Evolutionary conservation across 2,888 invertebrate genomes (phyloP), one percentile per base, ranked within the genome.

Genomic region (Scrobipalpa atriplicella): DNA sequence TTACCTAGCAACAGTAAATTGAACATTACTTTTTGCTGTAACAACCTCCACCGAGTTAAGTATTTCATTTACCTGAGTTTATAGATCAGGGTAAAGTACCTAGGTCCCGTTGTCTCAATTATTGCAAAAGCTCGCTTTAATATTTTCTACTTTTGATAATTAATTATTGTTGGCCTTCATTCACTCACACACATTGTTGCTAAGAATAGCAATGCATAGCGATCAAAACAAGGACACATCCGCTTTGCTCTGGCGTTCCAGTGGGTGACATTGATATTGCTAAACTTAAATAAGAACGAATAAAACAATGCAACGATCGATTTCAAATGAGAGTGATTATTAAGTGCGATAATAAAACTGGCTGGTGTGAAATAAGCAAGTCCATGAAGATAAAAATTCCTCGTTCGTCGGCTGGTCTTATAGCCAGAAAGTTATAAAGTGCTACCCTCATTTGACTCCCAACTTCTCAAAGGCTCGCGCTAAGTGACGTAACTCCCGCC

Each of bases 141-240:
- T 18, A 19, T 11, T 61, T 62, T 18, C 11, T 13, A 18, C 7
- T 10, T 11, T 29, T 3, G 29, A 2, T 29, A 29, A 29, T 29
- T 29, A 41, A 38, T 39, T 65, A 36, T 61, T 65, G 36, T 65
- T 47, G 47, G 47, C 13, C 18, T 60, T 60, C 39, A 19, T 21
- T 73, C 66, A 11, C 21, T 73, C 66, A 11, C 21, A 11, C 54
- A 29, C 54, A 21, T 11, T 56, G n/a, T 70, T 69, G 60, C 66
- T 65, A 71, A 75, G 76, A 76, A 75, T 73, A 73, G 74, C 72
- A 21, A 71, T 80, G 72, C 69, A 78, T 80, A 84, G 77, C 79
- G 76, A 79, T 39, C 39, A 19, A 16, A 61, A 61, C 18, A 21
- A 68, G 73, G 75, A 71, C 69, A 75, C 71, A 72, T 71, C 67